Evolutionary conservation across 2,888 invertebrate genomes (phyloP), one percentile per base, ranked within the genome.

Genomic region (Leucophora obtusa): DNA sequence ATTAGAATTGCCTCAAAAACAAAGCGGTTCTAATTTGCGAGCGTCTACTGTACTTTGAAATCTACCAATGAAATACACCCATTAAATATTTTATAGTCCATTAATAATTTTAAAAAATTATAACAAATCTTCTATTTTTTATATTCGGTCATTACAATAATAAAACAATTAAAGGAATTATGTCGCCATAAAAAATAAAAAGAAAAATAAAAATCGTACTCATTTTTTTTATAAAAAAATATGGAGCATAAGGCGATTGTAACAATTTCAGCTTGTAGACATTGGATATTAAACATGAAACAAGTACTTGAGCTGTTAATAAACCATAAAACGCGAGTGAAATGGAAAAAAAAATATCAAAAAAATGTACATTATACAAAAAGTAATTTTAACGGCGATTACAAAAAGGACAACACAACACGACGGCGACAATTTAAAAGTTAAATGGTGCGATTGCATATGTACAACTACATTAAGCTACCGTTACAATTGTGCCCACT

Each of bases 241-340:
- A 85, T 85, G 84, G 73, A 56, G 85, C 85, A 86, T 86, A 86
- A 86, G 86, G 85, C 86, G 87, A 87, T 86, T 87, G 87, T 86
- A 85, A 85, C 84, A 85, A 87, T 85, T 75, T 80, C 59, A 65
- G 69, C 63, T 54, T 78, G 78, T 74, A 63, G 63, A 84, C 85
- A 87, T 83, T 63, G 54, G 65, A 65, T 85, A 87, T 87, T 86
- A 85, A 86, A 86, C 84, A 83, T 69, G 53, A 63, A 38, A 35
- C 35, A 63, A 71, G 54, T 21, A 62, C 70, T 73, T 59, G 10
- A 72, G 74, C 79, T 78, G 70, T 82, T 83, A 82, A 84, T 83
- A 84, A 84, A 83, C 83, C 83, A 82, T 84, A 79, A 82, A 84
- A 80, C 72, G 59, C 77, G 74, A 70, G 47, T 47, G 47, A 56